Base-by-base conservation (phyloP, 2,113 vertebrate species). In the Chitala chitala region DNA sequence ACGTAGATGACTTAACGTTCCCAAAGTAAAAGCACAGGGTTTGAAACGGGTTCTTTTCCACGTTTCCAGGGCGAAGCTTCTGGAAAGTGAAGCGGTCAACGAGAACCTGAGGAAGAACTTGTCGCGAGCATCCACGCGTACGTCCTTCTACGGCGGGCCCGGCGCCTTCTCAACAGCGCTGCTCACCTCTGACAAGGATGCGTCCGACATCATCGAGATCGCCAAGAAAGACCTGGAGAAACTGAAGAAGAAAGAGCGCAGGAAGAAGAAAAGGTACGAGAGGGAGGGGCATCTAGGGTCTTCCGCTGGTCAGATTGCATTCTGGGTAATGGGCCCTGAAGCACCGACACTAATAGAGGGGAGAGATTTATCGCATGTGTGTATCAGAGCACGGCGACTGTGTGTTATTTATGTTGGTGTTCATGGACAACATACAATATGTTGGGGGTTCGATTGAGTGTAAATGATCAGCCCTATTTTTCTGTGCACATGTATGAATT, bases 181-280 rank as follows among this genome's bases (percentile, higher is more conserved):
- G 68, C 86, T 79, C 70, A 89, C 78, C 78, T 89, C 95, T 0
- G 95, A 98, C 80, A 96, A 93, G 71, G 96, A 96, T 78, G 93
- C 95, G 17, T 90, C 86, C 44, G 95, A 99, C 61, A 92, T 99
- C 73, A 94, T 99, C 68, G 92, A 95, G 83, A 88, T 99, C 82
- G 97, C 97, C 75, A 98, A 98, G 87, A 97, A 92, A 76, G 92
- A 98, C 78, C 88, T 99, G 85, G 91, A 98, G 86, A 99, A 97
- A 75, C 93, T 99, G 78, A 98, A 95, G 84, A 95, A 89, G 84
- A 97, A 92, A 79, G 94, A 99, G 85, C 95, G 84, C 82, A 97
- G 92, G 87, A 98, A 98, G 89, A 99, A 98, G 74, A 97, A 91
- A 83, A 98, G 96, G 97, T 93, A 86, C 55, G 69, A n/a, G 36